A percentile compares a stretch with the other conserved stretches of the same genome.
These are phyloP conservation scores for Gadus chalcogrammus DNA, from an alignment of 2,113 vertebrate genomes.

Conservation along the genomic window DNA sequence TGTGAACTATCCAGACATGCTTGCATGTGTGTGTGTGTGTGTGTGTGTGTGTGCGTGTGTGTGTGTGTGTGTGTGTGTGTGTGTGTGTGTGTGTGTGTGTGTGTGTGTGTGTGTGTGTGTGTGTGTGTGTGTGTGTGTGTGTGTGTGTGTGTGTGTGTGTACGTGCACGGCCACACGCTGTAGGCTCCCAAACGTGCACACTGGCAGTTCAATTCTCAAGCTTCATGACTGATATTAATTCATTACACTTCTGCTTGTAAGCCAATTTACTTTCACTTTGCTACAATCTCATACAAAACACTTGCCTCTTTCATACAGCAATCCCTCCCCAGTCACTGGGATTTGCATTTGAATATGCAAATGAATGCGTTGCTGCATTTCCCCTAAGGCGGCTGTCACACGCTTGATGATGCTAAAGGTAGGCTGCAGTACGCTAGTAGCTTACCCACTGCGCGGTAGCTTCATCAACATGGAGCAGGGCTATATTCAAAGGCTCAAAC, in stretches of 20 bases:
- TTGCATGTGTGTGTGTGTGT: too few relatives aligned
- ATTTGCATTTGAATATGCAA: constrained; percentile 70
- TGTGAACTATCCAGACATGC: neutral
- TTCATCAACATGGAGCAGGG: too few relatives aligned
- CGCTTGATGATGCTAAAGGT: constrained; percentile 33
- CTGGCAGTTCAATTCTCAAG: constrained; percentile 50
- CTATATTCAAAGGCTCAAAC: too few relatives aligned
- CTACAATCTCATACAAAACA: constrained; percentile 39
- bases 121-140: too few relatives aligned
- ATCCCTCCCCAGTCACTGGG: constrained; percentile 51
- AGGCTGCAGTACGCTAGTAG: constrained; percentile 29
- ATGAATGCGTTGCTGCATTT: constrained; percentile 59
- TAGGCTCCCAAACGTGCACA: constrained; percentile 35
- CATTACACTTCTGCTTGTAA: constrained; percentile 43
- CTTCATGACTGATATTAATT: constrained; percentile 45
- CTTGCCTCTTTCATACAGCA: constrained; percentile 41
- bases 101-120: too few relatives aligned
- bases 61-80: neutral
- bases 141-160: neutral
- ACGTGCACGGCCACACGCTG: neutral
- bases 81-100: neutral
- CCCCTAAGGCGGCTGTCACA: constrained; percentile 52
- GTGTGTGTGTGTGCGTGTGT: too few relatives aligned
- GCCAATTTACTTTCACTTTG: constrained; percentile 38
- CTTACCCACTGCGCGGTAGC: too few relatives aligned